Evolutionary conservation across 2,797 vertebrate species (phyloP).

Genomic region (Heliangelus exortis): DNA sequence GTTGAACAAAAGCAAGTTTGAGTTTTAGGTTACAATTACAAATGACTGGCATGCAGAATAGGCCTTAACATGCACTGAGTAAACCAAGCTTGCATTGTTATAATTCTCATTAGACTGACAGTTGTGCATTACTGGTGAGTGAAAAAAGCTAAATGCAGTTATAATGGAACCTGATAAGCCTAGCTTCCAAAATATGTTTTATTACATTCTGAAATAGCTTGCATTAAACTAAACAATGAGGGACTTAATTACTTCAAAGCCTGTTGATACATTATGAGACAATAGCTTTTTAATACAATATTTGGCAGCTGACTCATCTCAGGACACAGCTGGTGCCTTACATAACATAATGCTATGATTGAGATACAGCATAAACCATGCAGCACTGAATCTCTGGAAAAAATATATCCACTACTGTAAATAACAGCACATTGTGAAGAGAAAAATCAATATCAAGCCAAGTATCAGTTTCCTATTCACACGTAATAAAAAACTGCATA

Average conservation of each 20-base stretch:
- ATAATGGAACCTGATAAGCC: background rate
- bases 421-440: background rate
- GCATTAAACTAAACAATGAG: conserved; percentile 55
- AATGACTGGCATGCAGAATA: background rate
- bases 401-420: conserved; percentile 1
- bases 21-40: background rate
- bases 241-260: conserved; percentile 58
- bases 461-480: conserved; percentile 21
- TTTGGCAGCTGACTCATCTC: conserved; percentile 48
- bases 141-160: conserved; percentile 17
- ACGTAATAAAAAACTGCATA: background rate
- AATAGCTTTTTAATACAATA: conserved; percentile 40
- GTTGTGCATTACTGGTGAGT: background rate
- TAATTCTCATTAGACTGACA: conserved; percentile 22
- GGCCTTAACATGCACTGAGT: background rate
- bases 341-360: background rate
- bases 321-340: conserved; percentile 37
- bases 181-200: conserved; percentile 20
- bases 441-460: conserved; percentile 24
- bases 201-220: conserved; percentile 48
- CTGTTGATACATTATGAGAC: conserved; percentile 53
- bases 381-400: background rate
- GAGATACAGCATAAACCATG: conserved; percentile 16
- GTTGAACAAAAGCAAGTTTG: background rate
- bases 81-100: background rate